These are phyloP conservation scores for Tachypleus tridentatus DNA, from an alignment of 1,140 invertebrate genomes.

Conservation along the genomic window DNA sequence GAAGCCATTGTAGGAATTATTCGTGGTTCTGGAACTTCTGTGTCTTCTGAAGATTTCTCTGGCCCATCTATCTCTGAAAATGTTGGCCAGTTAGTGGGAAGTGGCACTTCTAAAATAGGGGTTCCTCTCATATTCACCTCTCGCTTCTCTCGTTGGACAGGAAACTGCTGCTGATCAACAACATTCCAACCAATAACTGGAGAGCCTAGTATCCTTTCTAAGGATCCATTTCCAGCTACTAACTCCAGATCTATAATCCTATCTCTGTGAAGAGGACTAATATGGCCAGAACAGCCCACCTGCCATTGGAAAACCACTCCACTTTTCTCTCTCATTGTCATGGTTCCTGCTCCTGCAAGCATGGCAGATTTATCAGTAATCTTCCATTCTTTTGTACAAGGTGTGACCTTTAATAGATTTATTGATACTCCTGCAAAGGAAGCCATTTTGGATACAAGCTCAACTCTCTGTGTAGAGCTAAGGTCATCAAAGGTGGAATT, in stretches of 20 bases:
- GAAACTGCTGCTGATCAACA: conserved; percentile 5
- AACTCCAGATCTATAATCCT: conserved; percentile 46
- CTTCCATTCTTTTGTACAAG: conserved; percentile 28
- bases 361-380: conserved; percentile 38
- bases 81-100: conserved; percentile 17
- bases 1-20: conserved; percentile 32
- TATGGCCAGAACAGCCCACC: conserved; percentile 52
- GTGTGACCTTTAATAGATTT: conserved; percentile 38
- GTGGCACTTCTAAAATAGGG: conserved; percentile 19
- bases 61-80: conserved; percentile 12
- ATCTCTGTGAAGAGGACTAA: conserved; percentile 43
- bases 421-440: conserved; percentile 27
- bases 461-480: conserved; percentile 22
- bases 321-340: conserved; percentile 36
- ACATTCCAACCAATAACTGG: conserved; percentile 53
- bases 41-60: conserved; percentile 14
- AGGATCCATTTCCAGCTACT: conserved; percentile 47
- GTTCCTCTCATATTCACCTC: conserved; percentile 30
- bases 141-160: conserved; percentile 32
- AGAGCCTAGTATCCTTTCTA: conserved; percentile 45
- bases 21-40: conserved; percentile 31
- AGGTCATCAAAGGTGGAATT: conserved; percentile 30
- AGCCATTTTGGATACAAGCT: conserved; percentile 26
- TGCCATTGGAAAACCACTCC: conserved; percentile 43
- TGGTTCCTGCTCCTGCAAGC: conserved; percentile 46